Conservation (phyloP, 2,888 invertebrate species). For the Tryphoninae sp. region DNA sequence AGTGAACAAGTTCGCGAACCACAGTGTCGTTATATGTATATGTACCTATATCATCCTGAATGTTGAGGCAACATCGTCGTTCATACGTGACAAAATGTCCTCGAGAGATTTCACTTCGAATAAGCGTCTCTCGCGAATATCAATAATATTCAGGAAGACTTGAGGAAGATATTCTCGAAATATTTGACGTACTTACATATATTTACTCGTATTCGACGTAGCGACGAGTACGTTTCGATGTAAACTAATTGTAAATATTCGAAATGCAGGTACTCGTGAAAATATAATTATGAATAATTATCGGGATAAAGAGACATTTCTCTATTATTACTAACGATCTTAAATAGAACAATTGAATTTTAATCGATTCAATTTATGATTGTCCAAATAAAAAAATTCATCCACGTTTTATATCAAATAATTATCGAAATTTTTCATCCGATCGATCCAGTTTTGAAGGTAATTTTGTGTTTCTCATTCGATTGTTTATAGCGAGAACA, state of each 20-base stretch:
- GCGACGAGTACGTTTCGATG: neutral
- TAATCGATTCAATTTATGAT: neutral
- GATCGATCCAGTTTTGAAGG: neutral
- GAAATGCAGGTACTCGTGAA: neutral
- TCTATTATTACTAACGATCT: too few species aligned
- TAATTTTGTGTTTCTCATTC: conserved; percentile 21
- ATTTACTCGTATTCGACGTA: neutral
- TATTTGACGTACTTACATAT: neutral
- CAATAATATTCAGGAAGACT: conserved; percentile 24
- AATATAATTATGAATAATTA: neutral
- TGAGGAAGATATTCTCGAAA: conserved; percentile 12
- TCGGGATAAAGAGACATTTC: too few species aligned
- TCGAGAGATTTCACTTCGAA: conserved; percentile 42
- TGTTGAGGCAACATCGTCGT: conserved; percentile 35
- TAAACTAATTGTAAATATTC: neutral
- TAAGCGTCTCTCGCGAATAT: conserved; percentile 29
- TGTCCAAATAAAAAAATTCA: too few species aligned
- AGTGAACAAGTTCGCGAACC: conserved; percentile 18
- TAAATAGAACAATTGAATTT: neutral
- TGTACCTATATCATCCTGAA: neutral
- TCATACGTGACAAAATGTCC: conserved; percentile 47
- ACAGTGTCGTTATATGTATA: conserved; percentile 1
- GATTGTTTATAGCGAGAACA: conserved; percentile 81
- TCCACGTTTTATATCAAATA: neutral
- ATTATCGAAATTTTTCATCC: too few species aligned